Conservation (phyloP, 2,113 vertebrate species). For the Rhea americana region DNA sequence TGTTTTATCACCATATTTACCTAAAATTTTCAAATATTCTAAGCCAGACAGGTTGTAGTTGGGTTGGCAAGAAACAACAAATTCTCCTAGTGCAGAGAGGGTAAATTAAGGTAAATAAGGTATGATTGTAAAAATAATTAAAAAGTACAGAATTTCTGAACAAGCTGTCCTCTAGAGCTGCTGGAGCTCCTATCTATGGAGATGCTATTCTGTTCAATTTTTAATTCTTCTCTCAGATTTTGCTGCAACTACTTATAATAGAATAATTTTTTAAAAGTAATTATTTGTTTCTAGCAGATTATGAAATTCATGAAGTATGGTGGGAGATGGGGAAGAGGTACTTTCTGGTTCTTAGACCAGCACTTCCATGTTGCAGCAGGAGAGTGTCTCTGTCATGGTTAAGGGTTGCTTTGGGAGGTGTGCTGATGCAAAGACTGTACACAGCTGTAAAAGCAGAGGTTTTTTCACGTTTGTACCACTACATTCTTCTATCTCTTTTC, state of each 20-base stretch:
- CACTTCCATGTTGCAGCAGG: neutral
- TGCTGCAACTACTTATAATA: neutral
- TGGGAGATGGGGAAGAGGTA: neutral
- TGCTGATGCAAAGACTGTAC: neutral
- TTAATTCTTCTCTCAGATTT: neutral
- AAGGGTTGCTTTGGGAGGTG: neutral
- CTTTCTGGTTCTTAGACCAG: neutral
- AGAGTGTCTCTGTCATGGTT: neutral
- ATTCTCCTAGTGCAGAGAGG: neutral
- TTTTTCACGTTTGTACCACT: neutral
- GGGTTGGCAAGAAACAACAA: neutral
- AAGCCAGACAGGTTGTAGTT: neutral
- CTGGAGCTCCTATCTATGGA: neutral
- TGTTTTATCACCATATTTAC: neutral
- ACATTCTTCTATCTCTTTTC: neutral
- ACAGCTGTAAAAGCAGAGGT: neutral
- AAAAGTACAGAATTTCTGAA: neutral
- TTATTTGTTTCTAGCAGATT: neutral
- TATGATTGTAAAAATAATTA: neutral
- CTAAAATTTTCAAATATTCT: neutral
- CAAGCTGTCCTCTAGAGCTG: neutral
- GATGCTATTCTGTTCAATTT: neutral
- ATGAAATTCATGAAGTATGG: neutral
- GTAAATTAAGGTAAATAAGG: neutral
- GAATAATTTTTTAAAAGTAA: neutral